Conservation (phyloP, 2,797 vertebrate species). For the Discoglossus pictus region DNA sequence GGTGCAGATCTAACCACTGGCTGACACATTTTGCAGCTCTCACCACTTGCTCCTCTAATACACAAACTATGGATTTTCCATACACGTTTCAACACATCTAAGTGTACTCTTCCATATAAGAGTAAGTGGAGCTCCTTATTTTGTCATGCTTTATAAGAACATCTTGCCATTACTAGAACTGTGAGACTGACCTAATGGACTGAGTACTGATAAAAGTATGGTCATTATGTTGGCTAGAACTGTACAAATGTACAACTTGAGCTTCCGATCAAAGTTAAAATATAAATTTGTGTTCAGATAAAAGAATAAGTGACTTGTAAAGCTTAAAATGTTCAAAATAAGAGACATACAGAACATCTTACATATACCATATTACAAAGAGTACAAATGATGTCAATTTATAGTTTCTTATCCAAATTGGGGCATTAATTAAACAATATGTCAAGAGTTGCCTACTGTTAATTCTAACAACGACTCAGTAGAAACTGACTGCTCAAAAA, state of each 20-base stretch:
- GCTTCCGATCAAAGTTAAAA: neutral
- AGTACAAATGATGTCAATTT: neutral
- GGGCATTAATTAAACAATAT: neutral
- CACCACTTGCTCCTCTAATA: too few relatives aligned
- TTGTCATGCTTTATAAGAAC: too few relatives aligned
- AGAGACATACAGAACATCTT: neutral
- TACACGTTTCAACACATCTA: too few relatives aligned
- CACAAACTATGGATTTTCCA: too few relatives aligned
- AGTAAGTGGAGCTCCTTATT: too few relatives aligned
- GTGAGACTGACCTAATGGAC: too few relatives aligned
- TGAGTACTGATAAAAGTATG: neutral
- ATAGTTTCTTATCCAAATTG: too few relatives aligned
- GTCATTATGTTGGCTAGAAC: neutral
- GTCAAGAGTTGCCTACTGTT: slow-evolving; percentile 1
- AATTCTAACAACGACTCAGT: slow-evolving; percentile 18
- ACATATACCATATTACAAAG: neutral
- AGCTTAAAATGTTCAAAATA: neutral
- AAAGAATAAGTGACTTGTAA: too few relatives aligned
- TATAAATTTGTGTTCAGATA: neutral
- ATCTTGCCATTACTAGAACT: too few relatives aligned
- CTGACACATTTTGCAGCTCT: too few relatives aligned
- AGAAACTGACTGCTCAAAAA: slow-evolving; percentile 46
- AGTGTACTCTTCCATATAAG: too few relatives aligned
- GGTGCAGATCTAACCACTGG: too few relatives aligned
- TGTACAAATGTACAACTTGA: neutral